Evolutionary conservation across 1,140 invertebrate species (phyloP).

Genomic region (Euschistus heros): DNA sequence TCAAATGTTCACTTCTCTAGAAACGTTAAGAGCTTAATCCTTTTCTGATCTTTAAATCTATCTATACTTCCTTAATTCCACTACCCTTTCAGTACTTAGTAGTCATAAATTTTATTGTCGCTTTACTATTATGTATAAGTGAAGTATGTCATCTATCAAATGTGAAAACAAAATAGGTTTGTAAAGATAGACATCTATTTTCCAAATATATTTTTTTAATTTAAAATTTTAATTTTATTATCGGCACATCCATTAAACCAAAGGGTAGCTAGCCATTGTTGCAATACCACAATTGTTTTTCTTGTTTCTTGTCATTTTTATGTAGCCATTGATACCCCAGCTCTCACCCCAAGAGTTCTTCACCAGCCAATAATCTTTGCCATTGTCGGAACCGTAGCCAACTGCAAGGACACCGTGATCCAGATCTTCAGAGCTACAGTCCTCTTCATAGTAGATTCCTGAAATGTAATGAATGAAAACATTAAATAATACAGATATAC

Average conservation of each 20-base stretch:
- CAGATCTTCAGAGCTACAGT: slow-evolving; percentile 56
- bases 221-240: too few relatives aligned
- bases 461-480: not conserved
- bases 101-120: too few relatives aligned
- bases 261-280: slow-evolving; percentile 64
- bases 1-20: too few relatives aligned
- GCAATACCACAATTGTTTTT: slow-evolving; percentile 87
- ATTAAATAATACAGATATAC: not conserved
- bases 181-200: too few relatives aligned
- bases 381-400: slow-evolving; percentile 60
- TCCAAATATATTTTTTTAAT: too few relatives aligned
- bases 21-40: too few relatives aligned
- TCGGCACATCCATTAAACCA: slow-evolving; percentile 59
- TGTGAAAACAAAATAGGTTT: too few relatives aligned
- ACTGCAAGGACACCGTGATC: slow-evolving; percentile 81
- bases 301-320: slow-evolving; percentile 79
- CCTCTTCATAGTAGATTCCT: slow-evolving; percentile 54
- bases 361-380: slow-evolving; percentile 64
- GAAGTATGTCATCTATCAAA: too few relatives aligned
- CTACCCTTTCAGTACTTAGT: too few relatives aligned
- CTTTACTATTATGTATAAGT: too few relatives aligned
- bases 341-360: slow-evolving; percentile 73
- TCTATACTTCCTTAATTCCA: too few relatives aligned
- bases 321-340: slow-evolving; percentile 82
- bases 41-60: too few relatives aligned